Conservation (phyloP, 2,888 invertebrate species). For the Exocentrus adspersus region DNA sequence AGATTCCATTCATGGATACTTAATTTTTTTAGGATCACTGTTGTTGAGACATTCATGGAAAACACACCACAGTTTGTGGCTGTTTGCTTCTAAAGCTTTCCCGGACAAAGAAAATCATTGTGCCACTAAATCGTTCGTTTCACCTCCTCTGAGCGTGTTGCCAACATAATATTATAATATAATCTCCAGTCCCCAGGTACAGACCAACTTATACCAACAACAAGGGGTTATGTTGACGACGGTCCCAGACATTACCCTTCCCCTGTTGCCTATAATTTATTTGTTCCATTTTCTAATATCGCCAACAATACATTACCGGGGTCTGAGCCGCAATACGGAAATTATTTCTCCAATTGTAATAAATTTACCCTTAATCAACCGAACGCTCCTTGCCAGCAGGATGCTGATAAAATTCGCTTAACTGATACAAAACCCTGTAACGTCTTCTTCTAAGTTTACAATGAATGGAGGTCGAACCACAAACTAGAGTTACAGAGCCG, state of each 20-base stretch:
- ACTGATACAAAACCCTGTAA: too few species aligned
- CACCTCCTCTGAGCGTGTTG: too few species aligned
- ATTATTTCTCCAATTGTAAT: background rate
- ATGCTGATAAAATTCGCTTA: background rate
- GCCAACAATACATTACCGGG: background rate
- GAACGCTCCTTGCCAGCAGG: background rate
- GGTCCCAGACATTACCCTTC: background rate
- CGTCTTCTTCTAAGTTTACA: too few species aligned
- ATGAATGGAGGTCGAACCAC: too few species aligned
- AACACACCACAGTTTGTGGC: too few species aligned
- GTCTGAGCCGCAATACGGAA: background rate
- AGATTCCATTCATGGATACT: too few species aligned
- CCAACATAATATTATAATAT: background rate
- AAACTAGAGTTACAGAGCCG: too few species aligned
- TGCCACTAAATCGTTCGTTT: too few species aligned
- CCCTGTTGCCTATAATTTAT: background rate
- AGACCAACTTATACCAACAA: background rate
- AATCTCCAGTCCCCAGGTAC: background rate
- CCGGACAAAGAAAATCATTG: too few species aligned
- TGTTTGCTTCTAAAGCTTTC: too few species aligned
- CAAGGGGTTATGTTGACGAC: background rate
- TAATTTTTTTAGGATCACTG: too few species aligned
- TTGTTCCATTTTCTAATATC: background rate
- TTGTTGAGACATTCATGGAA: too few species aligned
- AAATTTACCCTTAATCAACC: background rate